Evolutionary conservation across 2,888 invertebrate genomes (phyloP), one percentile per base, ranked within the genome.

Genomic region (Pteria penguin): DNA sequence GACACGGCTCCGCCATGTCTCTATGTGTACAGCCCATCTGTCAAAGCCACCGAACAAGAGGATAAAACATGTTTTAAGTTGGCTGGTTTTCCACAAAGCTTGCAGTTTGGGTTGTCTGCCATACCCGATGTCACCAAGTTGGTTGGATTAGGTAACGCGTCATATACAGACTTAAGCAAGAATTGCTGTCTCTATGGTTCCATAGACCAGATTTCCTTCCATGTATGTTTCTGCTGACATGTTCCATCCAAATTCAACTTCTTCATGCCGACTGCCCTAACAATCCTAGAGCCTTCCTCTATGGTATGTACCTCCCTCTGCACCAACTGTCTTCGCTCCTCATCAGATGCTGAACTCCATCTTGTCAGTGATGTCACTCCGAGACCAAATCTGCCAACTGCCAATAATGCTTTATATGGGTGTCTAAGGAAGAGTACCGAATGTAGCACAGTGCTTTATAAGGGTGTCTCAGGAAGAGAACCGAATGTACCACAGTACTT

Each of bases 21-120:
- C 57, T 52, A 69, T 32, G 33, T 61, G 63, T 75, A 63, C 27
- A 29, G 24, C 31, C 65, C 27, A 58, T 75, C 66, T 73, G 58
- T 67, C 67, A 73, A 31, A 22, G 45, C 29, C 22, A 55, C 26
- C 36, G 62, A 55, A 31, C 57, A 57, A 52, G 62, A 22, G 18
- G 61, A 62, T 11, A 62, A n/a, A 2, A 71, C 54, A 33, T 78
- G 69, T 33, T 69, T 61, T n/a, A 72, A 32, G 58, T 72, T 65
- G 24, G 68, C 72, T 70, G 24, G 60, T 52, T 54, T 72, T 14
- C 62, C 57, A 66, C 78, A 78, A 29, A 72, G 54, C 29, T 61
- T 63, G 32, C 63, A 74, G 52, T 66, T 14, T 14, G 8, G 8
- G 45, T 5, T 33, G 1, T 63, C 31, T 22, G 11, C 52, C 1